Evolutionary conservation across 2,888 invertebrate species (phyloP).

Genomic region (Erebia epiphron): DNA sequence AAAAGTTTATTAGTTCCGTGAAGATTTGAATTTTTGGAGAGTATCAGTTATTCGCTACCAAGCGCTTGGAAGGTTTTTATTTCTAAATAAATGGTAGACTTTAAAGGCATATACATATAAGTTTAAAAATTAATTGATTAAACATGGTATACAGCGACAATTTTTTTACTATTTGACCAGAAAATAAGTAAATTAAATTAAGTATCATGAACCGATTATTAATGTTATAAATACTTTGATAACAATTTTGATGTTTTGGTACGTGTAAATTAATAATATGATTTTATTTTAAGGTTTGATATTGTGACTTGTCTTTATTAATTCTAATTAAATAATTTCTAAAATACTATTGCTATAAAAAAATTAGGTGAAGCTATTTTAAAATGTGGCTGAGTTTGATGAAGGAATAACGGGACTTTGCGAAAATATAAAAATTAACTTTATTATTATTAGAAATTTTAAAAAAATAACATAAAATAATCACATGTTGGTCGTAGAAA

Average conservation of each 20-base stretch:
- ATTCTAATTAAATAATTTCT: constrained; percentile 52
- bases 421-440: constrained; percentile 31
- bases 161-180: background rate
- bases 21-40: no score
- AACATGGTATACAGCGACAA: background rate
- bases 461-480: constrained; percentile 33
- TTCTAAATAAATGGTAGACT: no score
- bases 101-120: no score
- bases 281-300: constrained; percentile 68
- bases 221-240: constrained; percentile 23
- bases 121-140: background rate
- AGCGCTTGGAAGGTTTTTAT: no score
- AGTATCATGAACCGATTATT: constrained; percentile 49
- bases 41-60: no score
- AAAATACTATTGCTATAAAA: constrained; percentile 59
- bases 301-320: constrained; percentile 67
- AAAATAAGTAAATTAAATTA: constrained; percentile 31
- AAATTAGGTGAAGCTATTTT: constrained; percentile 53
- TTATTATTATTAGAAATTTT: constrained; percentile 30
- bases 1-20: no score
- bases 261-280: constrained; percentile 53
- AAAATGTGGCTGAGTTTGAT: constrained; percentile 43
- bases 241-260: constrained; percentile 59
- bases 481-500: constrained; percentile 40
- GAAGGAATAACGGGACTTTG: constrained; percentile 34